Base-by-base conservation (phyloP, 2,797 vertebrate genomes). In the Falco novaeseelandiae region DNA sequence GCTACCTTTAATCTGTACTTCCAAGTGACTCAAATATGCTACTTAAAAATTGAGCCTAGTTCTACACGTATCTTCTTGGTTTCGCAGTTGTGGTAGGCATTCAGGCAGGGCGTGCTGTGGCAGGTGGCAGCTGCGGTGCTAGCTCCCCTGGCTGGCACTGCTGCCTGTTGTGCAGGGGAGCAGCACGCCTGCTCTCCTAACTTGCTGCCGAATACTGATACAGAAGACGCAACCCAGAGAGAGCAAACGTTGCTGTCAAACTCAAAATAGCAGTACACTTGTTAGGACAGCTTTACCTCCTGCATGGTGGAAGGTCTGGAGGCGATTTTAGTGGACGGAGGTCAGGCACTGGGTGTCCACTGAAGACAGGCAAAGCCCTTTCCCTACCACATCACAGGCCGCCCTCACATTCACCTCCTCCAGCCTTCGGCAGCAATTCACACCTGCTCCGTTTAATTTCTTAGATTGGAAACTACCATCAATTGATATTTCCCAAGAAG, bases 381-480 rank as follows among this genome's bases (percentile, higher is more conserved):
- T 9, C 4, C 2, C 6, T 58, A 5, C 20, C n/a, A 4, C 14
- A 2, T 62, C 20, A 10, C 4, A 1, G 9, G 19, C 7, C 32
- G 29, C n/a, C 27, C 55, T 54, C 5, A 4, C 10, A 10, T 30
- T 83, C 52, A 29, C 9, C 18, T 72, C 32, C 22, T 77, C 29
- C 30, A 49, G 18, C 21, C n/a, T 48, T 77, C 44, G 38, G 34
- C 26, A 76, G 34, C 32, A 62, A 51, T 59, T 74, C 48, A 70
- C 16, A 26, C 18, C 22, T 72, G 6, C 40, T 20, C 15, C 15
- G 3, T 67, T 84, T 63, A 5, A 48, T 46, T 80, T 65, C 40
- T 57, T 42, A 40, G 16, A 19, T 25, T 34, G 6, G 8, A 52
- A 42, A 62, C 61, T 38, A 38, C 26, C 5, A 32, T 19, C 12